These are phyloP conservation scores for Palythoa caribaeorum DNA, from an alignment of 92 coral and sea anemone species.

Conservation along the genomic window DNA sequence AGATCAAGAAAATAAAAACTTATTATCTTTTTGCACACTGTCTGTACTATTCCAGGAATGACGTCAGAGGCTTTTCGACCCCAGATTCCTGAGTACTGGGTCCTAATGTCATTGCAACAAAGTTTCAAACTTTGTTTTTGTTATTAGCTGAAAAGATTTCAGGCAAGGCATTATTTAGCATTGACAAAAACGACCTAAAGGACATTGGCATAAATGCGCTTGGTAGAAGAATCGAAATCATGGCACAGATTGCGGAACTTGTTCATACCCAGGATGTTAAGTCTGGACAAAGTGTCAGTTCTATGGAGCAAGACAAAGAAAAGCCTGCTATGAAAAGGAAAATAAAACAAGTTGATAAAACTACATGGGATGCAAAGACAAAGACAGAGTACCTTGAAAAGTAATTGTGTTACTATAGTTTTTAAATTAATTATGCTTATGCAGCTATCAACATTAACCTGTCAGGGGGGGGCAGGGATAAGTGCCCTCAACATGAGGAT, in stretches of 20 bases:
- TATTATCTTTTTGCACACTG: neutral
- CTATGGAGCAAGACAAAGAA: constrained; percentile 10
- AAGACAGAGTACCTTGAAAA: constrained; percentile 20
- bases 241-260: neutral
- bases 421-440: too few species aligned
- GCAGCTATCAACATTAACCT: too few species aligned
- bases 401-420: constrained; percentile 18
- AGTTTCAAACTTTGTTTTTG: too few species aligned
- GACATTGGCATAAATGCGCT: neutral
- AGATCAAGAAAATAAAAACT: neutral
- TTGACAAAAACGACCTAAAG: constrained; percentile 8
- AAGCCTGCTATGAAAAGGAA: neutral
- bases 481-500: too few species aligned
- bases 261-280: neutral
- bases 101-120: too few species aligned
- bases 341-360: neutral
- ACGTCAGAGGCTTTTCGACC: constrained; percentile 4
- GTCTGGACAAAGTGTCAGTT: neutral
- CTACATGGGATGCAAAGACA: constrained; percentile 1
- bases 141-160: constrained; percentile 25
- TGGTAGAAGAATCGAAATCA: neutral
- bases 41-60: neutral
- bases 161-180: neutral
- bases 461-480: too few species aligned
- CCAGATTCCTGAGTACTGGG: constrained; percentile 12